These are phyloP conservation scores for Plecotus auritus DNA, from an alignment of 2,113 vertebrate genomes.

Conservation along the genomic window DNA sequence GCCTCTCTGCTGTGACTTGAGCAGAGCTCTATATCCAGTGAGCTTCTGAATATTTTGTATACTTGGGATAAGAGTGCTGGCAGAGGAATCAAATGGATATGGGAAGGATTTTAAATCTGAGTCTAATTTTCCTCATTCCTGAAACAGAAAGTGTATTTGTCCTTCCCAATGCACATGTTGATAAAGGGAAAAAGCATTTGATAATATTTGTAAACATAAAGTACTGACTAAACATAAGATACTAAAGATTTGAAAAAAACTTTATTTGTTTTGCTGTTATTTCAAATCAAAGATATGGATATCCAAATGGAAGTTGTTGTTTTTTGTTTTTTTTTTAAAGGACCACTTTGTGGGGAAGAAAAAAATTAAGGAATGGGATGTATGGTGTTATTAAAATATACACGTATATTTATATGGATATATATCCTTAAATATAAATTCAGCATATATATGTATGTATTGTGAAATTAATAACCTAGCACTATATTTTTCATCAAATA, in stretches of 20 bases:
- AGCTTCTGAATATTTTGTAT: not conserved
- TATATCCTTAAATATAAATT: not conserved
- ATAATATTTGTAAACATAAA: not conserved
- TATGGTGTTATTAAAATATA: not conserved
- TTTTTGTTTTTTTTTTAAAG: not conserved
- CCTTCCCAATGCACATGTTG: not conserved
- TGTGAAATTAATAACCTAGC: not conserved
- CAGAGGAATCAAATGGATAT: not conserved
- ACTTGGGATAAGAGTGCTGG: not conserved
- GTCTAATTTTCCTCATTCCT: not conserved
- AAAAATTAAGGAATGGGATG: not conserved
- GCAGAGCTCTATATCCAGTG: not conserved
- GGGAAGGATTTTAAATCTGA: not conserved
- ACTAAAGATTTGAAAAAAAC: not conserved
- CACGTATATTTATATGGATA: rapidly evolving
- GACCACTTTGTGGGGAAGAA: not conserved
- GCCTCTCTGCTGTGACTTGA: not conserved
- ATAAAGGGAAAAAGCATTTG: not conserved
- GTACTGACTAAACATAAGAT: not conserved
- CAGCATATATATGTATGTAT: not conserved
- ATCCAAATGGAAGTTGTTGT: not conserved
- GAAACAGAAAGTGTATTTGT: not conserved
- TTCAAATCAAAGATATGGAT: not conserved
- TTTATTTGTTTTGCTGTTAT: not conserved
- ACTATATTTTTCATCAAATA: not conserved